phyloP scores from a whole-genome alignment of 2,113 vertebrate species.

The Dipodomys stephensi region DNA sequence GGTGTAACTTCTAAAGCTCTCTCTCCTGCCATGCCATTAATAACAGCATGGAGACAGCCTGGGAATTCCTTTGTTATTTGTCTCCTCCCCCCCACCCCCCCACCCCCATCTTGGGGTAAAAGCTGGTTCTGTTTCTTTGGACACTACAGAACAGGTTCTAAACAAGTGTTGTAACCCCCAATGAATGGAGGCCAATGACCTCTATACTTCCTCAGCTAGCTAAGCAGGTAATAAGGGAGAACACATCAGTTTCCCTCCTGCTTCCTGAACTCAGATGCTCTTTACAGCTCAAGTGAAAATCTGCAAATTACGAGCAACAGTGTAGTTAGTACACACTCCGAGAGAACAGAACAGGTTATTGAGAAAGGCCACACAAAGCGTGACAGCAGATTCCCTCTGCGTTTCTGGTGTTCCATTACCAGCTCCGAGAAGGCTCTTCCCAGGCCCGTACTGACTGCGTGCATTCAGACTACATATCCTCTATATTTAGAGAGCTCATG shows the following conservation, averaged over 20 bases:
- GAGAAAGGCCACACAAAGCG: slow-evolving; percentile 5
- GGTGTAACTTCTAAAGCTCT: not conserved
- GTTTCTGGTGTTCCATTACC: slow-evolving; percentile 53
- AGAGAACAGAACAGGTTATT: slow-evolving; percentile 6
- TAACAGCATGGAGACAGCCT: not conserved
- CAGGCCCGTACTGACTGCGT: not conserved
- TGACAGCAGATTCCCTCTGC: not conserved
- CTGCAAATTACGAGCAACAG: not conserved
- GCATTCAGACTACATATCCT: slow-evolving; percentile 38
- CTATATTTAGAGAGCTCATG: slow-evolving; percentile 20
- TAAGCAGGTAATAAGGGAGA: not conserved
- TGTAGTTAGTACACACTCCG: not conserved
- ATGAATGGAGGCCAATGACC: not conserved
- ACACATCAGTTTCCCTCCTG: not conserved
- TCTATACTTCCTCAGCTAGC: not conserved
- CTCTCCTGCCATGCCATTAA: not conserved
- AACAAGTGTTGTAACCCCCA: not conserved
- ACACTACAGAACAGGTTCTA: not conserved
- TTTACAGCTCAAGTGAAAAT: not conserved
- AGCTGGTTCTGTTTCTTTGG: not conserved
- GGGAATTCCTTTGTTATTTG: not conserved
- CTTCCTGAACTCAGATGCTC: not conserved
- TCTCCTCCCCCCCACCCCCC: not conserved
- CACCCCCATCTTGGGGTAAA: not conserved
- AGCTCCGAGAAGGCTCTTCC: not conserved